Conservation (phyloP, 1,140 invertebrate genomes). For the Trialeurodes vaporariorum region DNA sequence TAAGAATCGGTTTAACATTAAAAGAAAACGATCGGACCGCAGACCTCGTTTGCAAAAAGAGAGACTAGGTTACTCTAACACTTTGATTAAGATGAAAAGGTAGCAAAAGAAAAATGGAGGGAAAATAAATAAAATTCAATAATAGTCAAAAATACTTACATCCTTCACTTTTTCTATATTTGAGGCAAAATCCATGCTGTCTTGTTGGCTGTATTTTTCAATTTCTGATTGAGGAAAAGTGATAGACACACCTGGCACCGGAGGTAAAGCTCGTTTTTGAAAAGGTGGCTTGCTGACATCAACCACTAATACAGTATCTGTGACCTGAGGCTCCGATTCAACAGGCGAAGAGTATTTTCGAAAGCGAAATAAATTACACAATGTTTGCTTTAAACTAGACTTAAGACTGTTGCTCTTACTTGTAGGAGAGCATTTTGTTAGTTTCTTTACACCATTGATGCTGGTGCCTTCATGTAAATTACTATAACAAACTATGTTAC, state of each 20-base stretch:
- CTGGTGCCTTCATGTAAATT: slow-evolving; percentile 3
- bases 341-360: slow-evolving; percentile 35
- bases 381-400: slow-evolving; percentile 67
- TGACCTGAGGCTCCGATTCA: slow-evolving; percentile 34
- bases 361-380: slow-evolving; percentile 71
- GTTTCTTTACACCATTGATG: slow-evolving; percentile 4
- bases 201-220: slow-evolving; percentile 32
- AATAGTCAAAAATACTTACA: slow-evolving; percentile 44
- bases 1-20: too few species aligned
- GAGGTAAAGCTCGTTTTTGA: slow-evolving; percentile 61
- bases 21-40: too few species aligned
- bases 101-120: not conserved
- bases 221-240: slow-evolving; percentile 4
- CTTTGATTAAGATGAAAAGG: too few species aligned
- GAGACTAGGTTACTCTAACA: too few species aligned
- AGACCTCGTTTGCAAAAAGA: too few species aligned
- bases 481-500: not conserved
- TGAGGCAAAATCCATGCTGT: slow-evolving; percentile 68
- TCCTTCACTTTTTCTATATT: slow-evolving; percentile 91
- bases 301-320: slow-evolving; percentile 21
- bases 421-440: slow-evolving; percentile 11
- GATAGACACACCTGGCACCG: slow-evolving; percentile 47
- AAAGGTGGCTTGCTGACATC: slow-evolving; percentile 35
- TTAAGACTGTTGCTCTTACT: slow-evolving; percentile 41
- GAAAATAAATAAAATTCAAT: not conserved